Conservation (phyloP, 2,797 vertebrate species). For the Phataginus tricuspis region DNA sequence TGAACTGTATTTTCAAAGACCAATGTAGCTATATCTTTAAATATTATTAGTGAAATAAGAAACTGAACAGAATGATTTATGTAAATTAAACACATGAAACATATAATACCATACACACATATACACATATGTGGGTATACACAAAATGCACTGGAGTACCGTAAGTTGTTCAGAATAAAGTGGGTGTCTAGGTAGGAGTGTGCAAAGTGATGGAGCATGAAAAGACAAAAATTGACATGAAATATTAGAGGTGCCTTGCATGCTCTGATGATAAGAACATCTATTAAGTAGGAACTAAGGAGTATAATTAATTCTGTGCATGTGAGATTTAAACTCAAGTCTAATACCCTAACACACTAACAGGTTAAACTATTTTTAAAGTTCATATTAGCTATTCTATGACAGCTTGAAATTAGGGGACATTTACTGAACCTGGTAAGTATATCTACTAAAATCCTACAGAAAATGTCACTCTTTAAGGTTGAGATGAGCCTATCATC, state of each 20-base stretch:
- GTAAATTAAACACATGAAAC: background rate
- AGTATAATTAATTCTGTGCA: background rate
- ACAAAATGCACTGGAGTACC: background rate
- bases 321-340: background rate
- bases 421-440: background rate
- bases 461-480: background rate
- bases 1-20: background rate
- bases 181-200: background rate
- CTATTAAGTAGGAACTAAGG: background rate
- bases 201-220: background rate
- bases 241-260: background rate
- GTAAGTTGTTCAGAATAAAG: background rate
- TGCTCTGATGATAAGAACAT: background rate
- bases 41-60: background rate
- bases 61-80: background rate
- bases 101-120: background rate
- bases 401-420: background rate
- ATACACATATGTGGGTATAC: background rate
- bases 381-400: background rate
- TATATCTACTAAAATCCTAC: background rate
- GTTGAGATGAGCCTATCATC: background rate
- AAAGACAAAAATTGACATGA: background rate
- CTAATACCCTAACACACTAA: background rate
- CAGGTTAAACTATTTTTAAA: background rate
- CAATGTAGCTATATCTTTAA: background rate